A percentile compares a stretch with the other conserved stretches of the same genome.
phyloP scores from a whole-genome alignment of 2,888 invertebrate species.

The Latheticus oryzae region DNA sequence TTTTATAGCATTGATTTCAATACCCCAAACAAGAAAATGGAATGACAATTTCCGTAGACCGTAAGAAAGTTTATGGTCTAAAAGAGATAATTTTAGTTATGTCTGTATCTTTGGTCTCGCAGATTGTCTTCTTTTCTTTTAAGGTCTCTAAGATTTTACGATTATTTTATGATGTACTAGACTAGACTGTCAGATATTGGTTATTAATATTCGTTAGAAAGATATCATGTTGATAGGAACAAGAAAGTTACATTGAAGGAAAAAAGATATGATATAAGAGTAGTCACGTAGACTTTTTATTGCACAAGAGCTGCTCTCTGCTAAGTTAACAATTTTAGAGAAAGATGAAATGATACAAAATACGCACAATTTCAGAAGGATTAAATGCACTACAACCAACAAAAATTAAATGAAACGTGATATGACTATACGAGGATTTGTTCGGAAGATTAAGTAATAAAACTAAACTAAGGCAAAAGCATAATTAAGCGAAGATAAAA shows the following conservation, averaged over 20 bases:
- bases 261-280: constrained; percentile 7
- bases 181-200: constrained; percentile 15
- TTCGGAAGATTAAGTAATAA: constrained; percentile 19
- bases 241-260: constrained; percentile 1
- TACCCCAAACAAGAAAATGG: constrained; percentile 18
- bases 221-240: constrained; percentile 13
- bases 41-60: constrained; percentile 15
- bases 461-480: constrained; percentile 8
- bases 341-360: constrained; percentile 13
- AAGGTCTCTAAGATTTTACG: constrained; percentile 20
- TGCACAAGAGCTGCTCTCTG: background rate
- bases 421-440: constrained; percentile 12
- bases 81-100: constrained; percentile 31
- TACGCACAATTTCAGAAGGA: constrained; percentile 2
- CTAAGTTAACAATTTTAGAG: constrained; percentile 18
- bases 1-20: constrained; percentile 21
- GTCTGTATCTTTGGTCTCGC: constrained; percentile 28
- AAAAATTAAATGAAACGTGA: constrained; percentile 21
- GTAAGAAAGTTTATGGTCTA: constrained; percentile 28
- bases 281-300: constrained; percentile 20
- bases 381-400: constrained; percentile 2
- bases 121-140: constrained; percentile 21
- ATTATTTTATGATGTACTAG: constrained; percentile 24
- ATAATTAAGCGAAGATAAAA: constrained; percentile 18
- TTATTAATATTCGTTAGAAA: constrained; percentile 23